phyloP scores from a whole-genome alignment of 2,113 vertebrate species.

The Sinosuthora webbiana region DNA sequence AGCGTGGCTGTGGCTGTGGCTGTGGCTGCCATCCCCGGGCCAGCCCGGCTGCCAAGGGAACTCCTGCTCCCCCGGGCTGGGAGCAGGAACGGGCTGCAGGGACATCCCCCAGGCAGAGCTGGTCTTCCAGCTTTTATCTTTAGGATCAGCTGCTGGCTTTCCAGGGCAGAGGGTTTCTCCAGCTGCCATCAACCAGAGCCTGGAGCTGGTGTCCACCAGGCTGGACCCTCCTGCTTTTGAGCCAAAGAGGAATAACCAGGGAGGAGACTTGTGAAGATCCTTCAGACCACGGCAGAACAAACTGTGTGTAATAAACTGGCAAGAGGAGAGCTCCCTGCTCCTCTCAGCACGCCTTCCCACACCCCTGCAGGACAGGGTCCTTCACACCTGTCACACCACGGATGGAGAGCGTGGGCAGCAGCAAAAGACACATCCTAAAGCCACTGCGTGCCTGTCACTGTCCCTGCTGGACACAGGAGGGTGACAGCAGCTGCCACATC shows the following conservation, averaged over 20 bases:
- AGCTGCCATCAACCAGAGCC: neutral
- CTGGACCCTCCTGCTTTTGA: neutral
- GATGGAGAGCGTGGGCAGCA: neutral
- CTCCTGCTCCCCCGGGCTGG: rapidly evolving
- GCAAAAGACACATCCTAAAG: neutral
- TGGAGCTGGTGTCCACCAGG: neutral
- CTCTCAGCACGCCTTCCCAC: no score
- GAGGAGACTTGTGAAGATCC: neutral
- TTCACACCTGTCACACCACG: rapidly evolving
- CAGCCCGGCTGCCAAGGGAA: neutral
- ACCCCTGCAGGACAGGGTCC: neutral
- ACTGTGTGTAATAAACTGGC: rapidly evolving
- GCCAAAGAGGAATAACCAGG: neutral
- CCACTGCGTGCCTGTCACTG: neutral
- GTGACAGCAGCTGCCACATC: neutral
- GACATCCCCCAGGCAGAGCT: neutral
- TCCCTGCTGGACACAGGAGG: neutral
- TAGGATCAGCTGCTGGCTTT: neutral
- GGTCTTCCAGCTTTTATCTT: neutral
- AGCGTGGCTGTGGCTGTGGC: neutral
- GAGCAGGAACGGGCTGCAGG: neutral
- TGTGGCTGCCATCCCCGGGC: neutral
- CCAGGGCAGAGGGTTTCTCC: neutral
- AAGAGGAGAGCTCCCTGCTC: neutral
- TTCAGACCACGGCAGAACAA: neutral